Evolutionary conservation across 1,140 invertebrate species (phyloP), one percentile per base, ranked within the genome.

Genomic region (Pissodes strobi): DNA sequence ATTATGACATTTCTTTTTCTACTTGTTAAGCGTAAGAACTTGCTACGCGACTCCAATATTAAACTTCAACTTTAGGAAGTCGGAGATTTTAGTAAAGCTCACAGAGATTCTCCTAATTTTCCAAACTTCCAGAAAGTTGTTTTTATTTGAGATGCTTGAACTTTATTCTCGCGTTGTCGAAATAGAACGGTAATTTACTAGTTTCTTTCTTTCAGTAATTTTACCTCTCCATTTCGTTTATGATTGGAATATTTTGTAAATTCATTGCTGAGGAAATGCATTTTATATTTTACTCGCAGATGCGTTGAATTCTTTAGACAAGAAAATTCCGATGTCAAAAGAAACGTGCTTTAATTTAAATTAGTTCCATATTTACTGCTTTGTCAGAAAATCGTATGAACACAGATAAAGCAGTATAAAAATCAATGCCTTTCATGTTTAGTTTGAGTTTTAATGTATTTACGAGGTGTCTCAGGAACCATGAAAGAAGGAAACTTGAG

Each of bases 21-120:
- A 58, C 45, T 45, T 46, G 41, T 46, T 46, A 34, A 46, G 15
- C 41, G 43, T 43, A 58, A 30, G 22, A 18, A 58, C 18, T 46
- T 13, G 23, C 39, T 58, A 58, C 55, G 55, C 55, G 55, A 58
- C 55, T 58, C 15, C 13, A 58, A 58, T 58, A 45, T 58, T 46
- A 58, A 58, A 46, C 38, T 25, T 45, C 22, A 57, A 64, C 61
- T 57, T 55, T 51, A 34, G 21, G 60, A 41, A 43, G 23, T 23
- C 56, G 49, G 51, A 55, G 60, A 68, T 64, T 68, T 68, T 48
- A 59, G 55, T 58, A 66, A 59, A 58, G 67, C 53, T 61, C 51
- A 41, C 23, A 34, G 63, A 64, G 51, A 67, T 68, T 68, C 51
- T 58, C 64, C 56, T 61, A 68, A 68, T 68, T 68, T 55, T 56